Evolutionary conservation across 2,888 invertebrate species (phyloP), one percentile per base, ranked within the genome.

Genomic region (Kuschelorhynchus macadamiae): DNA sequence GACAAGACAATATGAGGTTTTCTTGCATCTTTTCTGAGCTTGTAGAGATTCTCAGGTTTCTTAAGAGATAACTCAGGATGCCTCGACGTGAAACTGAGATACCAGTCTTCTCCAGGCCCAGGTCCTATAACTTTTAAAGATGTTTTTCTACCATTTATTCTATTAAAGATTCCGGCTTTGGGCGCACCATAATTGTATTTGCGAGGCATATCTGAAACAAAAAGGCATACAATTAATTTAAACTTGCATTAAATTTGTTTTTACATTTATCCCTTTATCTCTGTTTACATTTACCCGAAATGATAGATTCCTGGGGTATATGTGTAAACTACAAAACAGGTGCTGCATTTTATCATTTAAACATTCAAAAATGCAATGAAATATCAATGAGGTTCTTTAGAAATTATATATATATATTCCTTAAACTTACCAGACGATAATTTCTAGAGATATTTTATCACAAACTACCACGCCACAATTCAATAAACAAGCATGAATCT

Each of bases 1-100:
- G 57, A 76, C n/a, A n/a, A 77, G 18, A 78, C 69, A 8, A 78
- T 67, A 39, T 75, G 60, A 18, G 44, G 56, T 21, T 56, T 41
- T 12, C 56, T 16, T 8, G 56, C 41, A 17, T 52, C 36, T 16
- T 32, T 52, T 18, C 41, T 36, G 9, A 36, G 25, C 18, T 56
- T 56, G n/a, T 56, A 25, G 5, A 56, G 56, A 30, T 76, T 71
- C 60, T 78, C 76, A n/a, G 56, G 56, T 16, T 56, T 56, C 42
- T 56, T 56, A 0, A 77, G 66, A 9, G 71, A 71, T 30, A 77
- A 61, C 36, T 55, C 42, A 46, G 21, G 75, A 47, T 46, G 75
- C 75, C 42, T 68, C 9, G 8, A 56, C 44, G 5, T 25, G 7
- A 25, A 25, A 7, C 16, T 39, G 32, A 49, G 20, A 11, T 30